Evolutionary conservation across 2,797 vertebrate species (phyloP).

Genomic region (Paedocypris micromegethes): DNA sequence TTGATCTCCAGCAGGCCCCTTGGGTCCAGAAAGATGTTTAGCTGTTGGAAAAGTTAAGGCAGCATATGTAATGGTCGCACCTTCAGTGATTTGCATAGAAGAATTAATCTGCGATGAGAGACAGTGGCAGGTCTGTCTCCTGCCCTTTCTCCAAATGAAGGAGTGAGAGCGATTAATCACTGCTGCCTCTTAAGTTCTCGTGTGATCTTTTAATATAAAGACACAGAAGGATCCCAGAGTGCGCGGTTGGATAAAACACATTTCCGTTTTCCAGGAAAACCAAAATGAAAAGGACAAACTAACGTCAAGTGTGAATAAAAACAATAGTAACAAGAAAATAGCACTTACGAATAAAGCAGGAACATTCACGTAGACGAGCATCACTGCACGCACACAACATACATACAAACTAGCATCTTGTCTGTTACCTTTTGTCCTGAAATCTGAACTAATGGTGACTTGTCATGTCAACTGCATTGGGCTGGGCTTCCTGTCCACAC

Average conservation of each 20-base stretch:
- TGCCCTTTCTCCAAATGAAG: slow-evolving; percentile 65
- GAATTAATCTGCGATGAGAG: slow-evolving; percentile 60
- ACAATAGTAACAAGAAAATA: neutral
- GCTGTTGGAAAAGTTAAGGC: slow-evolving; percentile 6
- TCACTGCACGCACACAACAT: too few species aligned
- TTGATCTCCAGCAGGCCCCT: slow-evolving; percentile 10
- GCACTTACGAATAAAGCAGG: neutral
- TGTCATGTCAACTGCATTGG: slow-evolving; percentile 60
- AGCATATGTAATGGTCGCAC: slow-evolving; percentile 19
- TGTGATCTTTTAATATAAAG: slow-evolving; percentile 77
- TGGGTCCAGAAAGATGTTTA: slow-evolving; percentile 48
- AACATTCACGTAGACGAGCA: too few species aligned
- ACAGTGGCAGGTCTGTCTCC: slow-evolving; percentile 51
- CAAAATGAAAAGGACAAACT: slow-evolving; percentile 67
- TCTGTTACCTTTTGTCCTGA: slow-evolving; percentile 36
- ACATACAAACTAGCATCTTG: neutral
- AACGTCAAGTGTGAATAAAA: slow-evolving; percentile 37
- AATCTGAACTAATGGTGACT: slow-evolving; percentile 47
- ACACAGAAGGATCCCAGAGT: slow-evolving; percentile 59
- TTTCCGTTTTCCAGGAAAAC: slow-evolving; percentile 60
- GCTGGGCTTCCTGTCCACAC: slow-evolving; percentile 55
- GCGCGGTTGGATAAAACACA: slow-evolving; percentile 51
- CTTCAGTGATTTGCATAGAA: slow-evolving; percentile 41
- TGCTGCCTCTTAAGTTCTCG: slow-evolving; percentile 49
- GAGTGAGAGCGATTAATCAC: slow-evolving; percentile 70